Base-by-base conservation (phyloP, 2,797 vertebrate species). In the Chelon labrosus region DNA sequence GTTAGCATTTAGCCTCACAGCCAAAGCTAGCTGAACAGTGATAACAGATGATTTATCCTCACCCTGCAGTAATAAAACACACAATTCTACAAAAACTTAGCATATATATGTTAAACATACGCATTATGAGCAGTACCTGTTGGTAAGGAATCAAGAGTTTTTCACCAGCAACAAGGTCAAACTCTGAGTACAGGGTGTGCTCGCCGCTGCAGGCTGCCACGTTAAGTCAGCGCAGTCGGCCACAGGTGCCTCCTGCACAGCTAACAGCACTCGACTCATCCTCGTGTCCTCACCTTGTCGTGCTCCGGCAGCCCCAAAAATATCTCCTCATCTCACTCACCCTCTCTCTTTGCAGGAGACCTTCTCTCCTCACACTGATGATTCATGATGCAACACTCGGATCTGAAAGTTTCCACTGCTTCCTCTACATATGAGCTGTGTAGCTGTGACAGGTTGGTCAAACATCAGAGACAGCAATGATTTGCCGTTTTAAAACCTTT, bases 241-340 rank as follows among this genome's bases (percentile, higher is more conserved):
- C 39, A 55, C 66, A 67, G 67, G 73, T 70, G 65, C 55, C 63
- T 78, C 52, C 65, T 8, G 62, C 53, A 60, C 47, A 57, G 52
- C 65, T 17, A 51, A 59, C 76, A 57, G 56, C 37, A 25, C 66
- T 47, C 42, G 77, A 87, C 79, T 87, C 85, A 88, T 77, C 56
- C 13, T 60, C 0, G 7, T 71, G 78, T 82, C 64, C 78, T 73
- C 79, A 85, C 63, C 83, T 70, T 80, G 77, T 79, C 65, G 83
- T n/a, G 47, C 64, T 65, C 76, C 0, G 27, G 41, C 71, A 79
- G 75, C 41, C 62, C 76, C 47, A 65, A 65, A 82, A 79, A 83
- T 70, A 76, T 73, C 85, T 41, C 22, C 54, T 72, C 62, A 44
- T 78, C 75, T 80, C 67, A 63, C 68, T 87, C 79, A 64, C 64